phyloP scores from a whole-genome alignment of 64 coral and sea anemone genomes.

The Cladopsammia gracilis region DNA sequence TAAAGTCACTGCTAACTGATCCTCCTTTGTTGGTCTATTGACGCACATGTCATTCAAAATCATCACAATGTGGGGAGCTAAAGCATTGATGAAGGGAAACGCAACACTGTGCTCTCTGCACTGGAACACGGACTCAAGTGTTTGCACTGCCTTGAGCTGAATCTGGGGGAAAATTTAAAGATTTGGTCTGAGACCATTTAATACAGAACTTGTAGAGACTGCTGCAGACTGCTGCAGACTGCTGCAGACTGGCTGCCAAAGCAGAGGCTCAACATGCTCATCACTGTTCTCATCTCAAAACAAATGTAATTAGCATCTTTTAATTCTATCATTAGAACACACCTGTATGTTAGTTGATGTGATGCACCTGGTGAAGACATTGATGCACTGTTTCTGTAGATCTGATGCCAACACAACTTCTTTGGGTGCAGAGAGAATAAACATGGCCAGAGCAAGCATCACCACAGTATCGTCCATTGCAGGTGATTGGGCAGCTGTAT shows the following conservation, averaged over 20 bases:
- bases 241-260: no score
- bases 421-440: conserved; percentile 90
- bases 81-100: conserved; percentile 82
- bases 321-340: not conserved
- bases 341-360: conserved; percentile 76
- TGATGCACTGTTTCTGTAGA: conserved; percentile 83
- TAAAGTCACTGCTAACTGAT: conserved; percentile 75
- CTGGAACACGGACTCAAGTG: conserved; percentile 85
- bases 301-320: no score
- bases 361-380: conserved; percentile 86
- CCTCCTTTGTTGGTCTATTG: conserved; percentile 80
- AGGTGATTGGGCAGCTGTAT: conserved; percentile 5
- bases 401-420: conserved; percentile 83
- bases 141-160: conserved; percentile 94
- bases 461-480: conserved; percentile 84
- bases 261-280: no score
- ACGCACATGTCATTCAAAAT: conserved; percentile 86
- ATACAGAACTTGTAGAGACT: no score
- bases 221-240: no score
- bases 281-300: no score
- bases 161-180: conserved; percentile 51
- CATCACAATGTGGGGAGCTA: conserved; percentile 95
- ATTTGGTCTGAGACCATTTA: not conserved
- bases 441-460: conserved; percentile 87
- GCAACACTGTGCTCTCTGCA: conserved; percentile 78